These are phyloP conservation scores for Centrocercus urophasianus DNA, from an alignment of 2,113 vertebrate species.

Conservation along the genomic window DNA sequence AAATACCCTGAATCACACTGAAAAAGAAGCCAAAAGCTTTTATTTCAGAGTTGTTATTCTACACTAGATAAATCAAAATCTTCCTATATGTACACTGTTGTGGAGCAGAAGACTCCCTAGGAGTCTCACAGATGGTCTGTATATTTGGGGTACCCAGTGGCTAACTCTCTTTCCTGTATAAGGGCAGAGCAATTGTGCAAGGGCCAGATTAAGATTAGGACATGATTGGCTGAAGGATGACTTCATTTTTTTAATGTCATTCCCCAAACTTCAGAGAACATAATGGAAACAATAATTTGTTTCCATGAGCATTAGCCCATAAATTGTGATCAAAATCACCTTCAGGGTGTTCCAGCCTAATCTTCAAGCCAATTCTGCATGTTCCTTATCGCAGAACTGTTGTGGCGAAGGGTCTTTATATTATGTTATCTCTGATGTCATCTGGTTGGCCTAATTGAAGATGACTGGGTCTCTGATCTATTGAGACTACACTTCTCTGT, in stretches of 20 bases:
- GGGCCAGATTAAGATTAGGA: background rate
- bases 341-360: background rate
- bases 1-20: background rate
- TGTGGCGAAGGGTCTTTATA: background rate
- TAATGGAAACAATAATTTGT: background rate
- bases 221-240: background rate
- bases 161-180: background rate
- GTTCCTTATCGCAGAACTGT: background rate
- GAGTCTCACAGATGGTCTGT: background rate
- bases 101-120: background rate
- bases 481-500: background rate
- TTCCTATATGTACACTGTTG: background rate
- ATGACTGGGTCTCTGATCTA: constrained; percentile 43
- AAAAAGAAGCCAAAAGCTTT: background rate
- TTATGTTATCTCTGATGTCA: constrained; percentile 25
- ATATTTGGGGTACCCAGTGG: background rate
- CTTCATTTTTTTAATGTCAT: background rate
- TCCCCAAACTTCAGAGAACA: background rate
- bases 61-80: background rate
- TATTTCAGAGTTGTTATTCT: background rate
- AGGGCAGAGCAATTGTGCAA: background rate
- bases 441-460: constrained; percentile 38
- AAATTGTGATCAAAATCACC: background rate
- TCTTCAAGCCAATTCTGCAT: background rate
- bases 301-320: background rate